Conservation (phyloP, 2,888 invertebrate genomes). For the Sisyra terminalis region DNA sequence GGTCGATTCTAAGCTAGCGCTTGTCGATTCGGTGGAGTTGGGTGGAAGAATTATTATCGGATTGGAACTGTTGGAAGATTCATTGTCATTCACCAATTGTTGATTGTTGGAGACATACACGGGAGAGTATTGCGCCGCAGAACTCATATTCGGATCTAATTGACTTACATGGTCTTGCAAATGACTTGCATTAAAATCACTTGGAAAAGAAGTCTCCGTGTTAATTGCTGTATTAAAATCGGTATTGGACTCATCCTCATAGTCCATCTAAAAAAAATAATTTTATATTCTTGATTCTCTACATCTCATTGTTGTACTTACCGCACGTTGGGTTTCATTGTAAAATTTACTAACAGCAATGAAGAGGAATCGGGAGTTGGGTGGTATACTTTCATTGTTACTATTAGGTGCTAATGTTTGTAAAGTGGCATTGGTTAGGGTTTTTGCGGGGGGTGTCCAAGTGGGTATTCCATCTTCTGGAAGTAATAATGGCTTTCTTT, state of each 20-base stretch:
- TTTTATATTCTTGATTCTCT: not conserved
- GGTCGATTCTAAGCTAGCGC: not conserved
- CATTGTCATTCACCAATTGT: constrained; percentile 12
- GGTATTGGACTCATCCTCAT: constrained; percentile 21
- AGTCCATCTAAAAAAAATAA: constrained; percentile 22
- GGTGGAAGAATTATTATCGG: constrained; percentile 20
- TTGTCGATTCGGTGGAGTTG: not conserved
- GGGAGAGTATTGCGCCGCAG: constrained; percentile 42
- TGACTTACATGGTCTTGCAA: constrained; percentile 20
- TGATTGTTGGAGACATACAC: constrained; percentile 26
- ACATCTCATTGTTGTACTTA: too few species aligned
- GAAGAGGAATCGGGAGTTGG: constrained; percentile 21
- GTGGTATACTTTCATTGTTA: constrained; percentile 5
- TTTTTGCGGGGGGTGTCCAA: too few species aligned
- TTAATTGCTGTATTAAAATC: constrained; percentile 16
- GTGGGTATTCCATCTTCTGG: too few species aligned
- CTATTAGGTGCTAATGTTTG: too few species aligned
- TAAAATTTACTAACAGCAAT: constrained; percentile 21
- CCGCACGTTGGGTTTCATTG: too few species aligned
- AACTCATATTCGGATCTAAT: constrained; percentile 34
- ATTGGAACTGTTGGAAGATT: constrained; percentile 16
- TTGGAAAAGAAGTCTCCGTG: constrained; percentile 8
- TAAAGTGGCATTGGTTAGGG: too few species aligned
- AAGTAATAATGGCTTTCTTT: too few species aligned
- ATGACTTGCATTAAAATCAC: constrained; percentile 18